These are phyloP conservation scores for Caenorhabditis briggsae DNA, from an alignment of 1,140 invertebrate species.

Conservation along the genomic window DNA sequence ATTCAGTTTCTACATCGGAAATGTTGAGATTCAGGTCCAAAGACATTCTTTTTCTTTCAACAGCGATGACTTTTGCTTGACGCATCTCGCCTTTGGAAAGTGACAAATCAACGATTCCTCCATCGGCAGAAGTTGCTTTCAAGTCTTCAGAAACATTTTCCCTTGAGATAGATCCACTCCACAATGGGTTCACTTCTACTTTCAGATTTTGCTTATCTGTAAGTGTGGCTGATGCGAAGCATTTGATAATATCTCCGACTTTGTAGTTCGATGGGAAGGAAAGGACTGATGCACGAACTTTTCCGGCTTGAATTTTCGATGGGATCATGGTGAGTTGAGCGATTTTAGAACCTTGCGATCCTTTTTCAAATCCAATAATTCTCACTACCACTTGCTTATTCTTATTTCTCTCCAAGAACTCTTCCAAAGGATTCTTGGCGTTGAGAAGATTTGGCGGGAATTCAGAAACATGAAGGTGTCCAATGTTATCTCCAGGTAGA, in stretches of 20 bases:
- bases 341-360: slow-evolving; percentile 3
- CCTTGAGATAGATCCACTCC: slow-evolving; percentile 14
- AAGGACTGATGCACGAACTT: background rate
- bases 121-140: background rate
- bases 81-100: background rate
- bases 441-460: slow-evolving; percentile 59
- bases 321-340: slow-evolving; percentile 42
- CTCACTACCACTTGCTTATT: slow-evolving; percentile 71
- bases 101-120: slow-evolving; percentile 20
- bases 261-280: slow-evolving; percentile 41
- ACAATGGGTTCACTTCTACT: slow-evolving; percentile 45
- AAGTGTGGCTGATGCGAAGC: background rate
- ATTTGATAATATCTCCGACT: slow-evolving; percentile 30
- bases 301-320: slow-evolving; percentile 28
- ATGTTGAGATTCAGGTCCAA: background rate
- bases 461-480: slow-evolving; percentile 72
- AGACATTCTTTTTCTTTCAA: background rate
- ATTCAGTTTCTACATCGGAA: background rate
- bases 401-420: slow-evolving; percentile 68
- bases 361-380: slow-evolving; percentile 68
- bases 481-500: slow-evolving; percentile 70
- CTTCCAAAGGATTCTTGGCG: slow-evolving; percentile 64
- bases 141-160: slow-evolving; percentile 39
- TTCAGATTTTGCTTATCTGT: background rate
- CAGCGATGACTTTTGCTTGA: background rate